These are phyloP conservation scores for Apolygus lucorum DNA, from an alignment of 1,140 invertebrate species.

Conservation along the genomic window DNA sequence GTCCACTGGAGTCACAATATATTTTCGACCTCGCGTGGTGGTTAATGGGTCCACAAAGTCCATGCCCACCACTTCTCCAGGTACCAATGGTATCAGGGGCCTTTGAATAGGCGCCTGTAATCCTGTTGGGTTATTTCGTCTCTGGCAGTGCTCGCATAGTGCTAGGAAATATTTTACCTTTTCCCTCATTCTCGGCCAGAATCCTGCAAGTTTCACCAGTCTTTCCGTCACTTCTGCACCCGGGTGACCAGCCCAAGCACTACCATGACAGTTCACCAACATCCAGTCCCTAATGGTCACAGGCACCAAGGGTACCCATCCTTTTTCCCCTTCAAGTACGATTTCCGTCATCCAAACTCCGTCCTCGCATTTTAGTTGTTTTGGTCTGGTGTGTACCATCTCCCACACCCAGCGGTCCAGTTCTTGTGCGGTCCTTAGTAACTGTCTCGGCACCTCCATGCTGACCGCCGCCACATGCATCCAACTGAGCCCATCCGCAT, in stretches of 20 bases:
- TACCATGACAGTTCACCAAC: background rate
- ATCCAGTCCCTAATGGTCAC: background rate
- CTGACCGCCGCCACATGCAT: slow-evolving; percentile 33
- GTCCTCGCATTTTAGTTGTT: background rate
- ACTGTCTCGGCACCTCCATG: slow-evolving; percentile 43
- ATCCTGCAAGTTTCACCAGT: background rate
- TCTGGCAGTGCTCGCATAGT: background rate
- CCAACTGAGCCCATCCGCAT: slow-evolving; percentile 31
- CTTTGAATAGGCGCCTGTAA: background rate
- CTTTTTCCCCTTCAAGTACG: background rate
- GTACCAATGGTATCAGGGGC: background rate
- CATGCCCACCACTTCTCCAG: background rate
- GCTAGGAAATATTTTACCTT: background rate
- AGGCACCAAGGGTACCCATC: background rate
- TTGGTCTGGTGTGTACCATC: too few species aligned
- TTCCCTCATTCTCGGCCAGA: background rate
- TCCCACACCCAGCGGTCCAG: background rate
- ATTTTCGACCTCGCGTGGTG: background rate
- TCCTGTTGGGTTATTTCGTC: background rate
- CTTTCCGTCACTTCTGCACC: background rate
- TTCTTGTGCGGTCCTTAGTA: too few species aligned
- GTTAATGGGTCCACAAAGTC: background rate
- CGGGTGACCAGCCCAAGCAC: background rate
- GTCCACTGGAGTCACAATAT: background rate
- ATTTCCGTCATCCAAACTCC: background rate